Base-by-base conservation (phyloP, 2,797 vertebrate genomes). In the Telmatherina bonti region DNA sequence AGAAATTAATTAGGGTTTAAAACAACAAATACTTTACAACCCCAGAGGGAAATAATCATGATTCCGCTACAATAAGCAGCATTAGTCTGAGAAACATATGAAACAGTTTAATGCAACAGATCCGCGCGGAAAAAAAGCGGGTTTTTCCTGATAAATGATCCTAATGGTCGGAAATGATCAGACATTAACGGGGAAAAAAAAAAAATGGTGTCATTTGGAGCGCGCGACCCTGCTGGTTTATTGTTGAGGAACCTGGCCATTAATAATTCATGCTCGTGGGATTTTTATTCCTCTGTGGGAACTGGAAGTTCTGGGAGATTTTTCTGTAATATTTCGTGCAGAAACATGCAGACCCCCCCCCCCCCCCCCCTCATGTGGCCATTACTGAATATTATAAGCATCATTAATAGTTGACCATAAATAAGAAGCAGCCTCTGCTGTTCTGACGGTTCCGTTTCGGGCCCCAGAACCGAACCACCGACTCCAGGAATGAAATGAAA, bases 181-280 rank as follows among this genome's bases (percentile, higher is more conserved):
- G 5, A 33, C 33, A 33, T 33, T 6, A 33, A 33, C 1, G 33
- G 8, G 8, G 1, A 7, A 12, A 8, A 43, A 65, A 45, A 47
- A 36, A 64, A 74, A 69, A 73, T 27, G 26, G 73, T 27, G 33
- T 38, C 35, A 41, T 29, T 16, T 66, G 71, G 75, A 75, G 62
- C 24, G 20, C 2, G 35, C 27, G 47, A n/a, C n/a, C n/a, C 59
- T 12, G 24, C 68, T 74, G 54, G 5, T 70, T 67, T 76, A 63
- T 72, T 82, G 68, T 66, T 31, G 49, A 51, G 22, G 30, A 67
- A 56, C 58, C 51, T 36, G 60, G 8, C 7, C 45, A 84, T 89
- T 76, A 88, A 70, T 85, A 78, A 88, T 83, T 88, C 82, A 84
- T 84, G 69, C 5, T 70, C 29, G 53, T 69, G 67, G 62, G 72